Evolutionary conservation across 2,113 vertebrate species (phyloP).

Genomic region (Clarias magur): DNA sequence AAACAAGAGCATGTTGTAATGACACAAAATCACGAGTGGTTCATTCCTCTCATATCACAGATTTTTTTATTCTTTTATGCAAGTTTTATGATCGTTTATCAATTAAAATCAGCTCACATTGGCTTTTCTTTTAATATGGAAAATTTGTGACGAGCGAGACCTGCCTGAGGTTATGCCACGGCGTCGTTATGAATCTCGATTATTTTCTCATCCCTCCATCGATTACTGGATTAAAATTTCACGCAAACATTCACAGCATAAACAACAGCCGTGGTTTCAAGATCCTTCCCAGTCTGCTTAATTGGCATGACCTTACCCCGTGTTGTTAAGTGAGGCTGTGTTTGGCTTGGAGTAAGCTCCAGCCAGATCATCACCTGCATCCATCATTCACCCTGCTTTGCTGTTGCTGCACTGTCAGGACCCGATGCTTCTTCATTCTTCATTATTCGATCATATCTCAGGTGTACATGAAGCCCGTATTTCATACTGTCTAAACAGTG

Average conservation of each 20-base stretch:
- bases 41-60: too few relatives aligned
- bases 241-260: neutral
- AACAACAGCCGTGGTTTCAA: neutral
- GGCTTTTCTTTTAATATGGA: neutral
- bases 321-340: neutral
- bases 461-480: conserved; percentile 5
- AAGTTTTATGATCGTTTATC: neutral
- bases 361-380: neutral
- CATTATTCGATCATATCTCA: neutral
- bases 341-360: neutral
- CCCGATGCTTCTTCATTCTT: conserved; percentile 10
- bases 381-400: conserved; percentile 26
- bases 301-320: neutral
- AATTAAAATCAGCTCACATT: neutral
- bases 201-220: neutral
- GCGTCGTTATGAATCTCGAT: neutral
- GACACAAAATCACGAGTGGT: too few relatives aligned
- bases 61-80: too few relatives aligned
- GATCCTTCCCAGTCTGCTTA: neutral
- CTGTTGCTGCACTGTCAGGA: neutral
- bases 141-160: neutral
- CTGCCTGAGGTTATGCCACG: neutral
- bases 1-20: too few relatives aligned
- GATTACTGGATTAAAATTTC: neutral
- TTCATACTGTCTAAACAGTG: conserved; percentile 4